phyloP scores from a whole-genome alignment of 2,888 invertebrate genomes.

The Bembecia ichneumoniformis region DNA sequence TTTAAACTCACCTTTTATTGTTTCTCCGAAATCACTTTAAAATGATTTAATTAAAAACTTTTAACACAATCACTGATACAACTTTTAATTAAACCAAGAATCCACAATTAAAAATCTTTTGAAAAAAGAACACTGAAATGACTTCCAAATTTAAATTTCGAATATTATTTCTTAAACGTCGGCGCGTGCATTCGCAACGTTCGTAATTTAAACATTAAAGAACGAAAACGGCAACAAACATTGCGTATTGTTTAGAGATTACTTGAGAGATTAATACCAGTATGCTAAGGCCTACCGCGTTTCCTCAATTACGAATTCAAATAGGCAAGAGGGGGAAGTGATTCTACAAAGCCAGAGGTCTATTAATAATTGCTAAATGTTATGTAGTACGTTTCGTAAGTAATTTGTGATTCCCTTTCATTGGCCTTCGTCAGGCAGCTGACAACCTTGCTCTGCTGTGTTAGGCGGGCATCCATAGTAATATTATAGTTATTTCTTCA shows the following conservation, averaged over 20 bases:
- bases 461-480: not conserved
- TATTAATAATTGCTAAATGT: not conserved
- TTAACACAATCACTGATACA: not conserved
- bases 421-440: constrained; percentile 4
- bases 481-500: not conserved
- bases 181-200: constrained; percentile 1
- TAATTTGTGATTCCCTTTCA: constrained; percentile 5
- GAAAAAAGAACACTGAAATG: not conserved
- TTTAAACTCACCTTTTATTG: no score
- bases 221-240: constrained; percentile 3
- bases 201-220: constrained; percentile 1
- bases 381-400: not conserved
- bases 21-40: no score
- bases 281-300: not conserved
- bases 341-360: not conserved
- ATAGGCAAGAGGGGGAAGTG: not conserved
- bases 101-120: not conserved
- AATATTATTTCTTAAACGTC: not conserved
- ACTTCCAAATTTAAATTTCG: not conserved
- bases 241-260: constrained; percentile 2
- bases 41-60: no score
- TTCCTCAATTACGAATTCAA: not conserved
- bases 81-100: not conserved
- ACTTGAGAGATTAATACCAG: not conserved
- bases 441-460: constrained; percentile 3